Percentiles rank a stretch among this genome's conserved stretches.
These are phyloP conservation scores for Penaeus japonicus DNA, from an alignment of 1,140 invertebrate genomes.

Conservation along the genomic window DNA sequence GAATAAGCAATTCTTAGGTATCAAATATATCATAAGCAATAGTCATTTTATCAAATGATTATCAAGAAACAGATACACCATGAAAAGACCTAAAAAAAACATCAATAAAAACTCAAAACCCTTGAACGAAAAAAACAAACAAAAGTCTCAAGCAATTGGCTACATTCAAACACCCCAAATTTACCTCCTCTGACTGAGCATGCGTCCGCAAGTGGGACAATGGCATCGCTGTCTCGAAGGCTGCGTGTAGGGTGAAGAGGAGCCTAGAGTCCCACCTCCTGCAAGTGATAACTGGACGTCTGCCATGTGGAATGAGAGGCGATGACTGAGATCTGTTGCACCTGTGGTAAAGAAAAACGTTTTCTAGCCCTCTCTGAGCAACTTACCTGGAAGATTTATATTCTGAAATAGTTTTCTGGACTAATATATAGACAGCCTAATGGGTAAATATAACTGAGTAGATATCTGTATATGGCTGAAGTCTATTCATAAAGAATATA, in stretches of 20 bases:
- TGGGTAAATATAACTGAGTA: too few relatives aligned
- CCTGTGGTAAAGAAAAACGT: background rate
- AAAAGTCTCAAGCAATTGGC: background rate
- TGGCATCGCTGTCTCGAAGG: constrained; percentile 52
- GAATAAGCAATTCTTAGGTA: too few relatives aligned
- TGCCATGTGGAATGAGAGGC: constrained; percentile 33
- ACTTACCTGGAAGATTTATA: too few relatives aligned
- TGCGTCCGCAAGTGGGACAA: constrained; percentile 47
- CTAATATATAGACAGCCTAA: too few relatives aligned
- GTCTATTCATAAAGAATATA: too few relatives aligned
- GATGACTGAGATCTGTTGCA: background rate
- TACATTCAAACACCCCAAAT: background rate
- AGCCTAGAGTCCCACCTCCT: constrained; percentile 18
- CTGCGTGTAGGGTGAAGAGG: constrained; percentile 39
- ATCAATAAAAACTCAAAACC: background rate
- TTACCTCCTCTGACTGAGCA: constrained; percentile 51
- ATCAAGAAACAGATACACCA: too few relatives aligned
- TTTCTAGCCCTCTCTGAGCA: background rate
- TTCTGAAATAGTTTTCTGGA: too few relatives aligned
- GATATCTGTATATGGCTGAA: too few relatives aligned
- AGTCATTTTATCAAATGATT: too few relatives aligned
- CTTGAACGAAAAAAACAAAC: background rate
- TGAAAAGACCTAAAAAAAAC: background rate
- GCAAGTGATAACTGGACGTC: constrained; percentile 30
- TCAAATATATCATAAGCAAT: too few relatives aligned